Base-by-base conservation (phyloP, 2,797 vertebrate species). In the Chelon labrosus region DNA sequence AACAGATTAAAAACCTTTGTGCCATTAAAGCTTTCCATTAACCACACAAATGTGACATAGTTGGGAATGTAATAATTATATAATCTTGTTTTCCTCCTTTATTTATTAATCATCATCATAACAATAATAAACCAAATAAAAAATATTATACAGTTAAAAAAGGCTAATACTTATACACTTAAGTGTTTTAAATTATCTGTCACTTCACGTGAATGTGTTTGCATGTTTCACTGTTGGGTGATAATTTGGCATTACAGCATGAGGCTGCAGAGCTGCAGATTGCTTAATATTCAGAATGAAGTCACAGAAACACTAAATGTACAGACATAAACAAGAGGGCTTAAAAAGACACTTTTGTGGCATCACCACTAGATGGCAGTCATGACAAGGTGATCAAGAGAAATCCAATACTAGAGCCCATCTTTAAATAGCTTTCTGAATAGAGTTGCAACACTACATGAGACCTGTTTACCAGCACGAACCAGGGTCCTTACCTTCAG, bases 401-500 rank as follows among this genome's bases (percentile, higher is more conserved):
- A 87, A 89, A 90, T 74, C 56, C 39, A 85, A 89, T 68, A 80
- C 58, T 11, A 70, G 53, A 63, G 20, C 20, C 8, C 13, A 9
- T 70, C 83, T 85, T 82, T 80, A 87, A 84, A 89, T 81, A 88
- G 80, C 37, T 65, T 25, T 61, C 46, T 75, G 75, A 79, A 61
- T 3, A 47, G 63, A 75, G 69, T 55, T 52, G 58, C 58, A 37
- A 46, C 59, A 50, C 50, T 27, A 59, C 5, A 58, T 46, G 67
- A 66, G 59, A 66, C 47, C 35, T 59, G 57, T 77, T 88, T 71
- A 79, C 72, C 55, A 49, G 14, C 47, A 35, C 0, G 8, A 76
- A 37, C 61, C 41, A 1, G 16, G 20, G 7, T 4, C 13, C 89
- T 93, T 95, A 98, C 97, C 96, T 98, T 99, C 82, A 98, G 95